A percentile compares a stretch with the other conserved stretches of the same genome.
These are phyloP conservation scores for Porites lobata DNA, from an alignment of 92 coral and sea anemone genomes.

Conservation along the genomic window DNA sequence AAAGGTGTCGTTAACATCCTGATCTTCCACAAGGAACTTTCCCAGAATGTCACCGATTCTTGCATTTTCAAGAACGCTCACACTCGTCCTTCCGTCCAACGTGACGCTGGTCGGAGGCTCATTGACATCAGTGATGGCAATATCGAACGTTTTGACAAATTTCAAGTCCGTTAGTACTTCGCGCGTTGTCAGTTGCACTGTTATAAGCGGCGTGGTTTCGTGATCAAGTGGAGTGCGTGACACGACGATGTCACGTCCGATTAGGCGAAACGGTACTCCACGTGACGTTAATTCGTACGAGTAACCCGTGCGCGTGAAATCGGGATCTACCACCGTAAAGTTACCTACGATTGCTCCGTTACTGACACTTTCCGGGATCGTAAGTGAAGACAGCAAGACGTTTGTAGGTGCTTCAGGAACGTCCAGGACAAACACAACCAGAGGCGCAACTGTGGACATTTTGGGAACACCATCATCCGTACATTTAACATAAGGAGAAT, in stretches of 20 bases:
- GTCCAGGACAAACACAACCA: slow-evolving; percentile 70
- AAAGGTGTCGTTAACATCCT: slow-evolving; percentile 66
- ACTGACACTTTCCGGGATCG: slow-evolving; percentile 63
- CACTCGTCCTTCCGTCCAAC: slow-evolving; percentile 68
- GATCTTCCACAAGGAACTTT: slow-evolving; percentile 67
- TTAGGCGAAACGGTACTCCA: slow-evolving; percentile 78
- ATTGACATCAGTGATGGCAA: slow-evolving; percentile 67
- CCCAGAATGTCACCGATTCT: slow-evolving; percentile 54
- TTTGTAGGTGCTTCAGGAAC: slow-evolving; percentile 78
- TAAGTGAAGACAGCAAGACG: slow-evolving; percentile 50
- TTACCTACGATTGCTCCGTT: slow-evolving; percentile 52
- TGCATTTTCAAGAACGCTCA: slow-evolving; percentile 49
- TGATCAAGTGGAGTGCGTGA: slow-evolving; percentile 79
- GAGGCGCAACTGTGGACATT: slow-evolving; percentile 59
- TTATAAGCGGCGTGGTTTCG: slow-evolving; percentile 76
- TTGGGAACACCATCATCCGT: slow-evolving; percentile 74
- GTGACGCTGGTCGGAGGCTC: slow-evolving; percentile 74
- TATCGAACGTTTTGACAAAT: slow-evolving; percentile 65
- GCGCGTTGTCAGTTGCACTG: slow-evolving; percentile 71
- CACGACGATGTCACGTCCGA: slow-evolving; percentile 63
- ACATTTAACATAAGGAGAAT: slow-evolving; percentile 72
- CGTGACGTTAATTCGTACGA: slow-evolving; percentile 70
- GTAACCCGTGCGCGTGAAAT: slow-evolving; percentile 67
- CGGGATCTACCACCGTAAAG: slow-evolving; percentile 70
- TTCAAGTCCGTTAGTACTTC: slow-evolving; percentile 63